Evolutionary conservation across 2,797 vertebrate genomes (phyloP).

Genomic region (Bovichtus diacanthus): DNA sequence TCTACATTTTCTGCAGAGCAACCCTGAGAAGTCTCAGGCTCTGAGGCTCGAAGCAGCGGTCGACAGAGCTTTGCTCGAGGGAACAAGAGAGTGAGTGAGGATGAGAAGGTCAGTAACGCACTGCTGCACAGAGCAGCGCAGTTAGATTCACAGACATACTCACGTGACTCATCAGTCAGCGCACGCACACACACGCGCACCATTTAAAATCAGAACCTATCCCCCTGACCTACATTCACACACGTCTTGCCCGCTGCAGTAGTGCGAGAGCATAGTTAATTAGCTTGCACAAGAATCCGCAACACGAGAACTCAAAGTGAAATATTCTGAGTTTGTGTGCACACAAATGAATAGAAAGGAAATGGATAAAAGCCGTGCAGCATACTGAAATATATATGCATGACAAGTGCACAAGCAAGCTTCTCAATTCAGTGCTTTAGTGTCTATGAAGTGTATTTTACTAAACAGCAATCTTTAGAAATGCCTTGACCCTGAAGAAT

Average conservation of each 20-base stretch:
- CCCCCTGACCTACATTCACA: slow-evolving; percentile 72
- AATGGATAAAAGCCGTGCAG: neutral
- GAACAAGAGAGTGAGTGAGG: slow-evolving; percentile 8
- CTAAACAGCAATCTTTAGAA: neutral
- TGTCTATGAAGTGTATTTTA: neutral
- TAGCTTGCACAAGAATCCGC: slow-evolving; percentile 11
- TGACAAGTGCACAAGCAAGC: neutral
- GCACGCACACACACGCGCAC: no score
- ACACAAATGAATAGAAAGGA: neutral
- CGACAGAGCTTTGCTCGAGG: slow-evolving; percentile 11
- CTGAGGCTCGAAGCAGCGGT: neutral
- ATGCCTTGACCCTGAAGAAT: neutral
- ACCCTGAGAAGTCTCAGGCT: neutral
- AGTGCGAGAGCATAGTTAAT: neutral
- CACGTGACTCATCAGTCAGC: slow-evolving; percentile 55
- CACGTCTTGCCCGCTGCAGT: slow-evolving; percentile 49
- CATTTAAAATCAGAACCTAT: no score
- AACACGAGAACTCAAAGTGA: neutral
- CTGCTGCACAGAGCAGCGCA: slow-evolving; percentile 30
- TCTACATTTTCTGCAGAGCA: neutral
- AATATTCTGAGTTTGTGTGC: neutral
- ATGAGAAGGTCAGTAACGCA: slow-evolving; percentile 30
- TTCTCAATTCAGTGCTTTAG: neutral
- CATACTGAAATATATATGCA: neutral
- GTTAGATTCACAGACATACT: slow-evolving; percentile 10